phyloP scores from a whole-genome alignment of 2,888 invertebrate genomes.

The Monochamus alternatus region DNA sequence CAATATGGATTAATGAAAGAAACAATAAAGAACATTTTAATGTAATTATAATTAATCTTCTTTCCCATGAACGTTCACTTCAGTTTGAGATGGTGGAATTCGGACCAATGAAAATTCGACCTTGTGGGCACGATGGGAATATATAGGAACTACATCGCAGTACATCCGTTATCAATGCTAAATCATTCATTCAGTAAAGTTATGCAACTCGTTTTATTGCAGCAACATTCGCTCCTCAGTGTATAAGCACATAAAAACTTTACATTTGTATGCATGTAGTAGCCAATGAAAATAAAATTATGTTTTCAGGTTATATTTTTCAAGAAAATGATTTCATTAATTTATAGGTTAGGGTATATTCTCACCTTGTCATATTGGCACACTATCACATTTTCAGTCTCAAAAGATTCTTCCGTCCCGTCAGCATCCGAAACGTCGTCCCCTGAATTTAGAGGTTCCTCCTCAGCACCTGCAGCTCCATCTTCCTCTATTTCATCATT shows the following conservation, averaged over 20 bases:
- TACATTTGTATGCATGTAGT: too few relatives aligned
- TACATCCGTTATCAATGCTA: slow-evolving; percentile 1
- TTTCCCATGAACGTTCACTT: neutral
- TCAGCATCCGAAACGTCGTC: slow-evolving; percentile 99
- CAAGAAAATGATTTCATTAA: too few relatives aligned
- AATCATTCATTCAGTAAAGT: neutral
- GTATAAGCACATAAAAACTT: too few relatives aligned
- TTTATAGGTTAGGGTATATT: neutral
- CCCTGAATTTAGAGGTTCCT: slow-evolving; percentile 96
- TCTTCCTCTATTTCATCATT: slow-evolving; percentile 79
- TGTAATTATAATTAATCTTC: neutral
- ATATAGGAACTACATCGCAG: neutral
- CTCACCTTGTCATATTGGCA: slow-evolving; percentile 95
- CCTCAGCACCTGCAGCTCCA: slow-evolving; percentile 65
- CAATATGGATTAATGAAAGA: too few relatives aligned
- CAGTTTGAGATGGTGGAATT: neutral
- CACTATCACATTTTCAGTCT: slow-evolving; percentile 99
- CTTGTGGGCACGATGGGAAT: neutral
- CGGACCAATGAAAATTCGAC: slow-evolving; percentile 2
- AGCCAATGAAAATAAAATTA: too few relatives aligned
- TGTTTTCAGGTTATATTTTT: too few relatives aligned
- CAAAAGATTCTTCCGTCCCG: slow-evolving; percentile 90
- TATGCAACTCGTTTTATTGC: neutral
- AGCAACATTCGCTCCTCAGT: neutral
- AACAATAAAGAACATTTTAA: too few relatives aligned